Percentiles rank a stretch among this genome's conserved stretches.
These are phyloP conservation scores for Kobus ellipsiprymnus DNA, from an alignment of 2,113 vertebrate genomes.

Conservation along the genomic window DNA sequence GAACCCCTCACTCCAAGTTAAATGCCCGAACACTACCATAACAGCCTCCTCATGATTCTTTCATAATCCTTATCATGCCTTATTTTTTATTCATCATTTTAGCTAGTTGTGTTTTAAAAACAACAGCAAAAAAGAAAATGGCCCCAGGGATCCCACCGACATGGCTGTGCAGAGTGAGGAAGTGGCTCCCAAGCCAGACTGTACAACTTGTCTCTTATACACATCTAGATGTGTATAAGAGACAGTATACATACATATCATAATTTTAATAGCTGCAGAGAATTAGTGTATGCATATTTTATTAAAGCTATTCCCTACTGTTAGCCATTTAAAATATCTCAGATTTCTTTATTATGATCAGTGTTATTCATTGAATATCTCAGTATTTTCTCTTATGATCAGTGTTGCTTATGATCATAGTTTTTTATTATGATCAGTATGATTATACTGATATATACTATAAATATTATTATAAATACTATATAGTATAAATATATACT, in stretches of 20 bases:
- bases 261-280: not conserved
- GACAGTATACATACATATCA: not conserved
- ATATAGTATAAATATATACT: no score
- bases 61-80: not conserved
- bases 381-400: not conserved
- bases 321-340: not conserved
- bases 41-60: not conserved
- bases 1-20: not conserved
- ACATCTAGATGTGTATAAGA: no score
- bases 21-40: not conserved
- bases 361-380: not conserved
- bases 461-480: no score
- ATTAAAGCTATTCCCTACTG: not conserved
- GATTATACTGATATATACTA: not conserved
- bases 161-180: no score
- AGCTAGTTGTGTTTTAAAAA: not conserved
- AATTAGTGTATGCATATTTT: not conserved
- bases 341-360: constrained; percentile 17
- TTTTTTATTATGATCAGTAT: not conserved
- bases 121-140: no score
- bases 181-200: no score
- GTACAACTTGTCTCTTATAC: no score
- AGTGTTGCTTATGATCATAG: not conserved
- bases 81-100: not conserved
- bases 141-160: no score